Evolutionary conservation across 2,113 vertebrate species (phyloP), one percentile per base, ranked within the genome.

Genomic region (Pseudonaja textilis): DNA sequence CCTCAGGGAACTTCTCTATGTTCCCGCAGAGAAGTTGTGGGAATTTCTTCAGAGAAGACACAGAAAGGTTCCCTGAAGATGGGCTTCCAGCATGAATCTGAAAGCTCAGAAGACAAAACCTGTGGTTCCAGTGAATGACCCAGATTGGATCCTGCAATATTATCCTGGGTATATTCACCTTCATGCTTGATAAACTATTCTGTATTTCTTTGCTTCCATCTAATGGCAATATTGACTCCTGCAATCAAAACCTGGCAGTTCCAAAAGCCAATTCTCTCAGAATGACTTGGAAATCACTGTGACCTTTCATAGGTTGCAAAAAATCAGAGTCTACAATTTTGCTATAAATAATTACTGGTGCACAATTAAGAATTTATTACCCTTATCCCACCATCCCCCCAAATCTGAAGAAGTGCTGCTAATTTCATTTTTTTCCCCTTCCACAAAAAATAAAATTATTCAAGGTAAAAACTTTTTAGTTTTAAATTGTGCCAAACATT

Each of bases 391-490:
- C 7, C 92, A 39, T 18, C 95, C 90, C 74, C 11, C 3, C 74
- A 42, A 95, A 56, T 7, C 86, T 90, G 88, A 88, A 16, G 86
- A 61, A 90, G 69, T 88, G 64, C 54, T 96, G 92, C 94, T 97
- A 95, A 95, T 94, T 94, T 93, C 90, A 85, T 55, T 50, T 47
- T 50, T 47, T 54, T 95, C 34, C 93, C 26, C 94, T 94, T 93
- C 25, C 94, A 94, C 95, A 93, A 42, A 95, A 93, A 56, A 47
- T 91, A 97, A 96, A 95, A 95, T 95, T 57, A 95, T 26, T 22
- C 91, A 92, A 92, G 90, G 94, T 94, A 29, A 85, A 95, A 95
- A 56, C 23, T 93, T 55, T 50, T 52, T 14, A 12, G 61, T 89
- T 94, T 93, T 94, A 89, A 69, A 90, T 89, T 93, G 8, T 64